These are phyloP conservation scores for Brachionus rubens DNA, from an alignment of 1,140 invertebrate species.

Conservation along the genomic window DNA sequence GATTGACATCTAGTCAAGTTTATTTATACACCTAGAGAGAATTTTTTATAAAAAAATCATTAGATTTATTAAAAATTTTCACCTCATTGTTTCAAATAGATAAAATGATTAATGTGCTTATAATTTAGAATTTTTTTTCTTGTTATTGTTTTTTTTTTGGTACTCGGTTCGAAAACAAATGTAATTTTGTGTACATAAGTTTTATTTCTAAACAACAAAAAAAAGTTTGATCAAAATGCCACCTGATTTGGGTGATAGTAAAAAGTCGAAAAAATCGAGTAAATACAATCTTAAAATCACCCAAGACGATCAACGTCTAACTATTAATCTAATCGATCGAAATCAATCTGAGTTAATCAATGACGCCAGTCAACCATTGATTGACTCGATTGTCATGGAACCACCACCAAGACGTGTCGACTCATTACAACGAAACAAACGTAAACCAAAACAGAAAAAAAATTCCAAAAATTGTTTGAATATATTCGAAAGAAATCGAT, in stretches of 20 bases:
- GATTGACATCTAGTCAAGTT: too few species aligned
- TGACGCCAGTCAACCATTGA: not conserved
- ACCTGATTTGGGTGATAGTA: not conserved
- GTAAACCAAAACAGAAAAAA: not conserved
- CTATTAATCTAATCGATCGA: not conserved
- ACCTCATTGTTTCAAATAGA: too few species aligned
- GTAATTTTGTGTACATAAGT: too few species aligned
- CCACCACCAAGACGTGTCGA: not conserved
- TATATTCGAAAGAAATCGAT: not conserved
- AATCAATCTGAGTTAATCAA: not conserved
- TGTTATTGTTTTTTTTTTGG: too few species aligned
- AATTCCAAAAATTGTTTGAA: not conserved
- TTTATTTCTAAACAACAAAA: too few species aligned
- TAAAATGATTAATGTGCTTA: too few species aligned
- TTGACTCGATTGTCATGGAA: not conserved
- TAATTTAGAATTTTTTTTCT: too few species aligned
- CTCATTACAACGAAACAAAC: too few species aligned
- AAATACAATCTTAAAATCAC: slow-evolving; percentile 3
- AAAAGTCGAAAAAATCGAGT: not conserved
- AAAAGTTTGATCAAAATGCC: not conserved
- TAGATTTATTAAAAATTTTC: too few species aligned
- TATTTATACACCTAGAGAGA: too few species aligned
- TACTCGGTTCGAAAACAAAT: too few species aligned
- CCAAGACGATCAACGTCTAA: slow-evolving; percentile 6
- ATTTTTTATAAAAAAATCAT: too few species aligned